These are phyloP conservation scores for Ophiodon elongatus DNA, from an alignment of 2,113 vertebrate genomes.

Conservation along the genomic window DNA sequence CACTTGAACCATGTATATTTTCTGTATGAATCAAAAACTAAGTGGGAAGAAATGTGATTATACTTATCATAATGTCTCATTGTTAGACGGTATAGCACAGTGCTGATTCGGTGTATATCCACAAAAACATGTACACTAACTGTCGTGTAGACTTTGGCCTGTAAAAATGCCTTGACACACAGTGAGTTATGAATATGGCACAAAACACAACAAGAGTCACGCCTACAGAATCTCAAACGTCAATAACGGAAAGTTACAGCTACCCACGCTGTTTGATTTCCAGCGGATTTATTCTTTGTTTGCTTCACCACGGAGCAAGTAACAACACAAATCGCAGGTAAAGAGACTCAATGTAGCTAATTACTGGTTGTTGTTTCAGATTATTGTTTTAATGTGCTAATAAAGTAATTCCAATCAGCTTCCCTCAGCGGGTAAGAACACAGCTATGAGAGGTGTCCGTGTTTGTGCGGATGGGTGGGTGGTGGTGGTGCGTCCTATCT, in stretches of 20 bases:
- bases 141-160: neutral
- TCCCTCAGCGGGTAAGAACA: constrained; percentile 13
- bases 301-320: neutral
- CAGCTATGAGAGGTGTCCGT: neutral
- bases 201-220: neutral
- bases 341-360: neutral
- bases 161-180: constrained; percentile 1
- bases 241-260: constrained; percentile 21
- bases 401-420: constrained; percentile 32
- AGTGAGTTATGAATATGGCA: neutral
- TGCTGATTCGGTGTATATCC: neutral
- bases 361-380: neutral
- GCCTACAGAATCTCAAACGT: constrained; percentile 19
- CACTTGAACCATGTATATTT: neutral
- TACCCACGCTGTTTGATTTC: constrained; percentile 15
- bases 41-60: neutral
- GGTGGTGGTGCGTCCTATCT: constrained; percentile 8
- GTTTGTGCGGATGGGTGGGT: neutral
- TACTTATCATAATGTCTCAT: neutral
- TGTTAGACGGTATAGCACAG: neutral
- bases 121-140: neutral
- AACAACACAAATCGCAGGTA: constrained; percentile 1
- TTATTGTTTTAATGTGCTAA: constrained; percentile 10
- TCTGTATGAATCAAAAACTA: neutral
- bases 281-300: constrained; percentile 8